Evolutionary conservation across 2,113 vertebrate species (phyloP).

Genomic region (Pica pica): DNA sequence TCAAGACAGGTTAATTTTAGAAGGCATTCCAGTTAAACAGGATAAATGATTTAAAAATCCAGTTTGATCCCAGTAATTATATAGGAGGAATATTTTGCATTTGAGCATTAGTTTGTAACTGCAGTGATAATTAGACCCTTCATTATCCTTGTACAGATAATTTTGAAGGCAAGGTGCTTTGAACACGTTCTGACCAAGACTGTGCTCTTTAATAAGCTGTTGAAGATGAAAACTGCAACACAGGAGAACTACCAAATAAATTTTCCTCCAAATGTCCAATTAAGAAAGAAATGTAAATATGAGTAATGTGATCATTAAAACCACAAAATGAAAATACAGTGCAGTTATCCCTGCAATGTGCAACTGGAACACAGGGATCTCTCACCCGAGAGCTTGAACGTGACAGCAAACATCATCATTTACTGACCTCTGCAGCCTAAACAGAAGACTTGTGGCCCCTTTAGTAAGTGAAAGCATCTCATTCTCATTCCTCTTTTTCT

Average conservation of each 20-base stretch:
- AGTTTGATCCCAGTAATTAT: slow-evolving; percentile 50
- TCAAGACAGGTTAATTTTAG: neutral
- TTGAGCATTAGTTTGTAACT: slow-evolving; percentile 46
- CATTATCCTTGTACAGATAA: slow-evolving; percentile 8
- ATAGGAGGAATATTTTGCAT: slow-evolving; percentile 47
- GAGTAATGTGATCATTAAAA: slow-evolving; percentile 50
- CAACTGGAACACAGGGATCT: neutral
- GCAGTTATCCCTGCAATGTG: neutral
- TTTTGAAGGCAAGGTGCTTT: neutral
- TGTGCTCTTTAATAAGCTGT: neutral
- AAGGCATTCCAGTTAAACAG: slow-evolving; percentile 12
- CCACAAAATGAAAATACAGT: slow-evolving; percentile 2
- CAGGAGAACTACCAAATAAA: neutral
- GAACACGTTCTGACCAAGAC: neutral
- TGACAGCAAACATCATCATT: neutral
- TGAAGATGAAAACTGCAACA: slow-evolving; percentile 25
- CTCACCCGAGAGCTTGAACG: neutral
- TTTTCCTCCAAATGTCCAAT: slow-evolving; percentile 51
- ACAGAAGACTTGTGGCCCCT: neutral
- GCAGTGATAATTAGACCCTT: slow-evolving; percentile 36
- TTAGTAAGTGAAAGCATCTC: neutral
- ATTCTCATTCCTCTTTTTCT: neutral
- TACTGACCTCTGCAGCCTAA: neutral
- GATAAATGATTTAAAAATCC: slow-evolving; percentile 24
- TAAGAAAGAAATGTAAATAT: slow-evolving; percentile 59